A percentile compares a stretch with the other conserved stretches of the same genome.
These are phyloP conservation scores for Drosophila jambulina DNA, from an alignment of 1,140 invertebrate genomes.

Conservation along the genomic window DNA sequence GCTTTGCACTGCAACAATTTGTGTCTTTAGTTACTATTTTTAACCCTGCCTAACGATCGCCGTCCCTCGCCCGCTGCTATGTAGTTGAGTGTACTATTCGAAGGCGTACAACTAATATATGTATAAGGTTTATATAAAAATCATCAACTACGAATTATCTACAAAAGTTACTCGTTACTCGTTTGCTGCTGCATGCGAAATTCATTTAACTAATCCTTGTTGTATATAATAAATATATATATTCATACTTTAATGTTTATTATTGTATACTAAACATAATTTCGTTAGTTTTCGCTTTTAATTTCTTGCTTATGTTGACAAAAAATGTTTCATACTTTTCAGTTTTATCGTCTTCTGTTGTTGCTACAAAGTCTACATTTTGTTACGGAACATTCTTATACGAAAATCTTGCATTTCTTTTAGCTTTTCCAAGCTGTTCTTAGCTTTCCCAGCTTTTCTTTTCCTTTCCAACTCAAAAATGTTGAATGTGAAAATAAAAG, in stretches of 20 bases:
- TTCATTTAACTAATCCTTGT: slow-evolving; percentile 66
- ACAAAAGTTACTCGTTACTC: slow-evolving; percentile 67
- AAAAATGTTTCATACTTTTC: slow-evolving; percentile 75
- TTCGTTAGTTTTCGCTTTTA: slow-evolving; percentile 60
- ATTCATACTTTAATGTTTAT: slow-evolving; percentile 51
- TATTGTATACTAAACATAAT: slow-evolving; percentile 75
- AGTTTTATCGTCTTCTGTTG: slow-evolving; percentile 82
- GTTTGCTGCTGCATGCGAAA: slow-evolving; percentile 55
- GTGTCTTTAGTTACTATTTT: slow-evolving; percentile 82
- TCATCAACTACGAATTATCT: slow-evolving; percentile 82
- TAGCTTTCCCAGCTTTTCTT: not conserved
- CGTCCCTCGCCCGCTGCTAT: slow-evolving; percentile 40
- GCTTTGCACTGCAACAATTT: slow-evolving; percentile 83
- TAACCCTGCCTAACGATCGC: slow-evolving; percentile 70
- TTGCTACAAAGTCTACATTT: slow-evolving; percentile 80
- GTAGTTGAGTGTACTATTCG: slow-evolving; percentile 53
- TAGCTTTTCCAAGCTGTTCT: slow-evolving; percentile 7
- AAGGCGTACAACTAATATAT: slow-evolving; percentile 51
- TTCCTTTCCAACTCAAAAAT: slow-evolving; percentile 21
- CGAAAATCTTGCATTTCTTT: slow-evolving; percentile 54
- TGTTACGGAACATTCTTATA: slow-evolving; percentile 82
- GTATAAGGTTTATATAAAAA: slow-evolving; percentile 74
- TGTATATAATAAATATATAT: slow-evolving; percentile 68
- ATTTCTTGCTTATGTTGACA: slow-evolving; percentile 41
- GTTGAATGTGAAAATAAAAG: slow-evolving; percentile 24